Percentiles rank a stretch among this genome's conserved stretches.
These are phyloP conservation scores for Pollenia angustigena DNA, from an alignment of 2,888 invertebrate species.

Conservation along the genomic window DNA sequence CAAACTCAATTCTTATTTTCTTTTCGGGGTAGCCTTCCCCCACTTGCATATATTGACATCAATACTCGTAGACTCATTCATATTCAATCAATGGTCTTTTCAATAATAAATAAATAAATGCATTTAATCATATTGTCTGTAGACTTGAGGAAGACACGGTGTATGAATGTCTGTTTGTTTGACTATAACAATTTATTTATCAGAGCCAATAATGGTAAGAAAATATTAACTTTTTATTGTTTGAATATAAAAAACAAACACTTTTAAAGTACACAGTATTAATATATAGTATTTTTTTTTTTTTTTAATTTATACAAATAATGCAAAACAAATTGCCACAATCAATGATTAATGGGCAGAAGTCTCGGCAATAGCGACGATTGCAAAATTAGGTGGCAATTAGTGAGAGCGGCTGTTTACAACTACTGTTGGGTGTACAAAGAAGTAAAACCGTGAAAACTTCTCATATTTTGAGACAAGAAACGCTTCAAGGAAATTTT, in stretches of 20 bases:
- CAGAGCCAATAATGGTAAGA: conserved; percentile 46
- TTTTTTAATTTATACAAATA: neutral
- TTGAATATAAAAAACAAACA: conserved; percentile 22
- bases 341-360: neutral
- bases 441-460: too few relatives aligned
- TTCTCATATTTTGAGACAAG: too few relatives aligned
- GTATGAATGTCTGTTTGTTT: neutral
- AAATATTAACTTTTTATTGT: conserved; percentile 29
- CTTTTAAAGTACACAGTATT: conserved; percentile 20
- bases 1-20: too few relatives aligned
- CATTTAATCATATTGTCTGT: conserved; percentile 34
- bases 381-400: neutral
- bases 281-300: conserved; percentile 21
- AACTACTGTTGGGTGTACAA: too few relatives aligned
- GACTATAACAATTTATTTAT: conserved; percentile 24
- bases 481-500: too few relatives aligned
- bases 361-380: neutral
- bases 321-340: conserved; percentile 15
- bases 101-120: conserved; percentile 47
- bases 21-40: neutral
- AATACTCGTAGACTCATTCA: conserved; percentile 33
- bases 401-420: neutral
- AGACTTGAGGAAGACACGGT: neutral
- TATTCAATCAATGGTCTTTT: conserved; percentile 40
- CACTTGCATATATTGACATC: neutral